Evolutionary conservation across 2,888 invertebrate genomes (phyloP).

Genomic region (Lissocephala sabroskyi): DNA sequence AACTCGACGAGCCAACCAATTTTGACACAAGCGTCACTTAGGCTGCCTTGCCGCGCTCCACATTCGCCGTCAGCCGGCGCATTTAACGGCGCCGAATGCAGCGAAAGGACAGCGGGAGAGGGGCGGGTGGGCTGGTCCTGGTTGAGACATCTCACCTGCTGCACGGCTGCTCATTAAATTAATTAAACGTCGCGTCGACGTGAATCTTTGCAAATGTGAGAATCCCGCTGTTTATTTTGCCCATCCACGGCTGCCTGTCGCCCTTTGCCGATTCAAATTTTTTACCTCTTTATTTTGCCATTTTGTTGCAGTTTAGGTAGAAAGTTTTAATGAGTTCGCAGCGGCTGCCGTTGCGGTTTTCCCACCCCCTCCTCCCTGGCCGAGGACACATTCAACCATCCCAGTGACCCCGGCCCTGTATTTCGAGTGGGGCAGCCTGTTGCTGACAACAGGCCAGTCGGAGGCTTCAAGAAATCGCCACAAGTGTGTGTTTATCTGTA

Average conservation of each 20-base stretch:
- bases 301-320: conserved; percentile 43
- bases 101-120: neutral
- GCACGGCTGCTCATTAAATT: conserved; percentile 53
- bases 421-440: conserved; percentile 1
- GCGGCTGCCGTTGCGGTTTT: conserved; percentile 24
- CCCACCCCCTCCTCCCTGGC: no score
- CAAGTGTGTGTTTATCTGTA: conserved; percentile 43
- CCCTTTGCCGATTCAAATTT: neutral
- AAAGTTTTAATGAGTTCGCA: conserved; percentile 60
- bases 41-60: neutral
- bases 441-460: conserved; percentile 26
- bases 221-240: neutral
- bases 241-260: neutral
- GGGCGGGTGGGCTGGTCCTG: neutral
- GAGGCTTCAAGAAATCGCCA: neutral
- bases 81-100: conserved; percentile 1
- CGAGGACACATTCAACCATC: no score
- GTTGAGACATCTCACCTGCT: conserved; percentile 2
- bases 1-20: neutral
- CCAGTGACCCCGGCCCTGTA: neutral
- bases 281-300: conserved; percentile 10
- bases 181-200: conserved; percentile 41
- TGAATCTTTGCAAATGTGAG: conserved; percentile 1
- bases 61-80: conserved; percentile 20
- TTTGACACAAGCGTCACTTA: neutral